Percentiles rank a stretch among this genome's conserved stretches.
These are phyloP conservation scores for Cyclura pinguis DNA, from an alignment of 2,797 vertebrate species.

Conservation along the genomic window DNA sequence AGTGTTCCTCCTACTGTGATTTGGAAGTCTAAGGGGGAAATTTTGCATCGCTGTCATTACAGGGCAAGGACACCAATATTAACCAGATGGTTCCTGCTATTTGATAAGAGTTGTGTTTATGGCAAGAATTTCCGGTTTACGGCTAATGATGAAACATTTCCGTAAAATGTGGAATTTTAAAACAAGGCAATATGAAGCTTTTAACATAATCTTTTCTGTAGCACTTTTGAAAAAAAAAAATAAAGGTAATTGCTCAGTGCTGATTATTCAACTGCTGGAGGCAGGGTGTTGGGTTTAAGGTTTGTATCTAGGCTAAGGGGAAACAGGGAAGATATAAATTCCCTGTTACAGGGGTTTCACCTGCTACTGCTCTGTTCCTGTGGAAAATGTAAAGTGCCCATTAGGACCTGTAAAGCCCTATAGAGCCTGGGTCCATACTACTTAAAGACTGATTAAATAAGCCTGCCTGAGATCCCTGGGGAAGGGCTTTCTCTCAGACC, in stretches of 20 bases:
- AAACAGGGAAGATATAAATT: background rate
- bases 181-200: constrained; percentile 7
- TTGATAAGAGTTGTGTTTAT: background rate
- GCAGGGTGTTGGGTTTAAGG: background rate
- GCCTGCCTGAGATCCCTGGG: too few species aligned
- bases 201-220: constrained; percentile 20
- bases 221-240: background rate
- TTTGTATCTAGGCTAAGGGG: background rate
- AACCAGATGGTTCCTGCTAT: constrained; percentile 22
- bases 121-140: constrained; percentile 1
- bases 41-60: background rate
- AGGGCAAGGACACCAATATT: background rate
- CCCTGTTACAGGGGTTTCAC: too few species aligned
- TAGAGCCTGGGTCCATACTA: too few species aligned
- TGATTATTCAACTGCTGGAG: constrained; percentile 3
- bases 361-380: too few species aligned
- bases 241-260: constrained; percentile 5
- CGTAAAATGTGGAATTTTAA: constrained; percentile 3
- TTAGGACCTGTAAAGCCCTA: too few species aligned
- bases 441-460: too few species aligned
- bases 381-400: too few species aligned
- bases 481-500: too few species aligned
- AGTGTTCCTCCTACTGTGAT: constrained; percentile 12
- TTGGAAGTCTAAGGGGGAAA: background rate
- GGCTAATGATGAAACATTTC: background rate